Base-by-base conservation (phyloP, 2,113 vertebrate genomes). In the Nibea albiflora region DNA sequence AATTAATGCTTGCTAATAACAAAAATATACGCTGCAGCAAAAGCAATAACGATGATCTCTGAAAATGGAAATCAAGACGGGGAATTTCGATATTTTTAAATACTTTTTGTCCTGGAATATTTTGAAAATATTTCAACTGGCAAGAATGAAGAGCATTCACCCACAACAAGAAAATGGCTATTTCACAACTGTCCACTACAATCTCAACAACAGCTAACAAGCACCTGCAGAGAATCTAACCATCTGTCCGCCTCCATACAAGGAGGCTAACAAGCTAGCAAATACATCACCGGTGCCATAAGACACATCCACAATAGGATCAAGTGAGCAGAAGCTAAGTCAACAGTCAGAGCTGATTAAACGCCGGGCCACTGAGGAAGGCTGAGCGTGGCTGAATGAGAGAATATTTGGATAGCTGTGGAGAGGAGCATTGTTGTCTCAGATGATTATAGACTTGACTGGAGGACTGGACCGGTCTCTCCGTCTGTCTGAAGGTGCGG, bases 401-500 rank as follows among this genome's bases (percentile, higher is more conserved):
- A 70, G 63, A 60, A 62, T 88, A 83, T 93, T 93, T 92, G 82
- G 88, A 90, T 88, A 91, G 91, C 90, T 91, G 92, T 20, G 85
- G 58, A 83, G 78, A 85, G 62, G 62, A 85, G 69, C 73, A 80
- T 65, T 73, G 72, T 88, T 69, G 80, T 89, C 84, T 89, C 73
- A 63, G 76, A 84, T 90, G 76, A 90, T 87, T 88, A 76, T 71
- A 50, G 69, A 88, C 63, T 76, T 39, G 74, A 47, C 70, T 81
- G 39, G 26, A 85, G 70, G 78, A 73, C 58, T 70, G 52, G 63
- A 61, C 14, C 11, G 17, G 12, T 81, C 63, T 54, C 50, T 61
- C 56, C 2, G 52, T 50, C 56, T 22, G 58, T 76, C 66, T 85
- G 77, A 64, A 61, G 78, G 81, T 72, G 90, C 89, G 91, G 86